phyloP scores from a whole-genome alignment of 1,140 invertebrate genomes.

The Tetramorium alpestre region DNA sequence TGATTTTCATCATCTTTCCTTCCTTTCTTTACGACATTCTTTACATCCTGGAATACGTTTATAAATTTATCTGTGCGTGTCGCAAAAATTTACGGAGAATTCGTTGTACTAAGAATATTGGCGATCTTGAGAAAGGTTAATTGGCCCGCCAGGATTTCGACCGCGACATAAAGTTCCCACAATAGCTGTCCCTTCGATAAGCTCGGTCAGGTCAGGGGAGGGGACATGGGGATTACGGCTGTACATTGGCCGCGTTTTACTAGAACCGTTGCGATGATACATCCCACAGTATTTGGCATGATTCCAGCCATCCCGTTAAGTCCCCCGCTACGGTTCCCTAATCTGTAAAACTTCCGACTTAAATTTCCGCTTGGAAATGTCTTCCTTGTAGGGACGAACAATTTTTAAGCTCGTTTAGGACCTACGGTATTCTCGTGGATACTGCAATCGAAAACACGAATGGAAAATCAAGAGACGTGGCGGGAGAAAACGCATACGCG shows the following conservation, averaged over 20 bases:
- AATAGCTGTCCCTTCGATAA: slow-evolving; percentile 43
- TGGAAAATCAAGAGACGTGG: not conserved
- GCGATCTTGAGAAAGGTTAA: slow-evolving; percentile 12
- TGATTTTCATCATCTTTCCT: not conserved
- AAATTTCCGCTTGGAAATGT: slow-evolving; percentile 42
- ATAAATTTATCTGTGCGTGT: not conserved
- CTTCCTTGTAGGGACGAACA: not conserved
- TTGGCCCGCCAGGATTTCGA: slow-evolving; percentile 21
- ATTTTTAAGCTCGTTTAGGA: slow-evolving; percentile 11
- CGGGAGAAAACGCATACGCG: not conserved
- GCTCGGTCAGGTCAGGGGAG: not conserved
- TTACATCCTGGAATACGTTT: not conserved
- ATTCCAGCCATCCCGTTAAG: slow-evolving; percentile 4
- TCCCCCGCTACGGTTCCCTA: not conserved
- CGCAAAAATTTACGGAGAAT: not conserved
- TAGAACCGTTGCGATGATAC: slow-evolving; percentile 10
- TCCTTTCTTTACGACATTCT: not conserved
- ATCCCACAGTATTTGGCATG: slow-evolving; percentile 15
- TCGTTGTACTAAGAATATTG: not conserved
- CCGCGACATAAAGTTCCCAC: slow-evolving; percentile 28
- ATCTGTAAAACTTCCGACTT: slow-evolving; percentile 40
- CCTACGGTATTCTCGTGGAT: no score
- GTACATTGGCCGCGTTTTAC: slow-evolving; percentile 34
- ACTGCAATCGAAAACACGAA: not conserved
- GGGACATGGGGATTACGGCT: slow-evolving; percentile 20